These are phyloP conservation scores for Corapipo altera DNA, from an alignment of 2,113 vertebrate species.

Conservation along the genomic window DNA sequence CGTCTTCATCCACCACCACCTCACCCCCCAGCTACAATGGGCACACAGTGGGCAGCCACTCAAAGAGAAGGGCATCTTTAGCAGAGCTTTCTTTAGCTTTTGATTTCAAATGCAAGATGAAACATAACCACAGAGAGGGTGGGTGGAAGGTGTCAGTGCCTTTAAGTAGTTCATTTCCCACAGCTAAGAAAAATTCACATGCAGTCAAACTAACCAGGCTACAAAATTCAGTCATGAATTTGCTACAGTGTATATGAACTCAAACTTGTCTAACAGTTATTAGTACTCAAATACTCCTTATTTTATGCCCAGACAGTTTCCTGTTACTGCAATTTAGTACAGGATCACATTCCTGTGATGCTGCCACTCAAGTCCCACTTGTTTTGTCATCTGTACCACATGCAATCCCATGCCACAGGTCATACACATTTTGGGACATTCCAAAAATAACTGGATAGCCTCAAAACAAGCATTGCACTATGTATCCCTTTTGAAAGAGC, in stretches of 20 bases:
- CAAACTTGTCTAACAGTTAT: neutral
- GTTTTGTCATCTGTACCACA: neutral
- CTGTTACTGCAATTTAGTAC: neutral
- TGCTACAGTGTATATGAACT: neutral
- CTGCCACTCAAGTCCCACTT: neutral
- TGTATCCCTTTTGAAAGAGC: neutral
- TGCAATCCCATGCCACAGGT: neutral
- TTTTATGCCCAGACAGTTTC: neutral
- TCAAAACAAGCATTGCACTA: neutral
- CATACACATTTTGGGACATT: neutral
- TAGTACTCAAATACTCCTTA: neutral
- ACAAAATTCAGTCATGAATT: neutral
- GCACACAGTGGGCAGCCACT: neutral
- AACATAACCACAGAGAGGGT: neutral
- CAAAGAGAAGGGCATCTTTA: neutral
- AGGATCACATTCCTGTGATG: neutral
- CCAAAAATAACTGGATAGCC: neutral
- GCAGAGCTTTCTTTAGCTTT: neutral
- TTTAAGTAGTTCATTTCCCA: neutral
- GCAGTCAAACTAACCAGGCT: neutral
- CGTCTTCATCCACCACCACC: neutral
- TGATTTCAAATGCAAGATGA: neutral
- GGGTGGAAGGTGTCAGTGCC: neutral
- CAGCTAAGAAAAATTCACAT: neutral
- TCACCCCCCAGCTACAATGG: neutral